Evolutionary conservation across 2,888 invertebrate genomes (phyloP).

Genomic region (Cyclophora punctaria): DNA sequence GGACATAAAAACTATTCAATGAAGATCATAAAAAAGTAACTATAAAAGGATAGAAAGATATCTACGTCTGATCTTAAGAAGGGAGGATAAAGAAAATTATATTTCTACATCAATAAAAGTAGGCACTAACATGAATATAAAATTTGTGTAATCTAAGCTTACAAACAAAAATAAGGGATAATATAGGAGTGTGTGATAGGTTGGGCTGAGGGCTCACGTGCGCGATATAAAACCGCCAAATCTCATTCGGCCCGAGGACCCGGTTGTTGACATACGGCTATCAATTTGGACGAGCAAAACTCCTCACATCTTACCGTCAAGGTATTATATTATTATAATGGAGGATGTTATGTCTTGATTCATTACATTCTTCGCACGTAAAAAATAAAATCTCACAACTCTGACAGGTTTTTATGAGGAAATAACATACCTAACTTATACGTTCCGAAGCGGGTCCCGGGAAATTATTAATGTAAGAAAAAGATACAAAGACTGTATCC

Average conservation of each 20-base stretch:
- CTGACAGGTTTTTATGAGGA: constrained; percentile 55
- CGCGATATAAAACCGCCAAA: constrained; percentile 11
- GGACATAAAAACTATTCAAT: background rate
- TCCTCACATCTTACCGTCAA: constrained; percentile 25
- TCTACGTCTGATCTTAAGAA: too few species aligned
- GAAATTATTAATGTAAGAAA: constrained; percentile 61
- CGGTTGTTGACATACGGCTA: constrained; percentile 29
- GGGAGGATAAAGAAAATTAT: too few species aligned
- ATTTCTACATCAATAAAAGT: too few species aligned
- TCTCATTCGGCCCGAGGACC: constrained; percentile 9
- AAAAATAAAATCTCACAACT: constrained; percentile 60
- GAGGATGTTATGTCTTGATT: constrained; percentile 41
- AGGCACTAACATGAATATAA: background rate
- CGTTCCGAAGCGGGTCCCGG: constrained; percentile 43
- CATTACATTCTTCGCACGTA: constrained; percentile 63
- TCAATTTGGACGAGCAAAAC: constrained; percentile 37
- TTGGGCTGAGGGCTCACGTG: constrained; percentile 7
- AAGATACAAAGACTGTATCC: constrained; percentile 53
- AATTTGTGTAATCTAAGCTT: background rate
- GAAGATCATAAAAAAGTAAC: constrained; percentile 1
- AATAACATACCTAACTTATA: constrained; percentile 52
- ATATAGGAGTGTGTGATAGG: background rate
- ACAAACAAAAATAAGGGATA: background rate
- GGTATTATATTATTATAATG: constrained; percentile 42
- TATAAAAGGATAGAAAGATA: background rate